A percentile compares a stretch with the other conserved stretches of the same genome.
These are phyloP conservation scores for Pammene fasciana DNA, from an alignment of 2,888 invertebrate genomes.

Conservation along the genomic window DNA sequence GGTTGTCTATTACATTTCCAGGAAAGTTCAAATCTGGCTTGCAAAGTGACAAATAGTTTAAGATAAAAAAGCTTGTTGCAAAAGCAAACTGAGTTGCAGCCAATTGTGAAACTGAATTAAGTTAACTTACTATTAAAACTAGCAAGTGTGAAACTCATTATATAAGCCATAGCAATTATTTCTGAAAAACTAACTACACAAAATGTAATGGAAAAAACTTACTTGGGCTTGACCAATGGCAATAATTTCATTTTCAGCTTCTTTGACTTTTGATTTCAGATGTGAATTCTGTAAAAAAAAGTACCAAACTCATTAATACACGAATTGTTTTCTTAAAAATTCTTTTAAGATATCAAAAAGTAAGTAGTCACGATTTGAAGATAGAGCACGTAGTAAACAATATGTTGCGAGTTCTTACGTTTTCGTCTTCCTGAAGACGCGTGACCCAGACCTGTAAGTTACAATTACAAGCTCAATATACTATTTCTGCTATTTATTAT, in stretches of 20 bases:
- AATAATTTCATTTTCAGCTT: constrained; percentile 84
- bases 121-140: too few species aligned
- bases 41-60: too few species aligned
- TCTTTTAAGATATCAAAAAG: too few species aligned
- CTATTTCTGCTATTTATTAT: not conserved
- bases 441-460: constrained; percentile 80
- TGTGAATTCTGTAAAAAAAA: constrained; percentile 76
- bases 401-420: constrained; percentile 67
- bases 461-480: constrained; percentile 29
- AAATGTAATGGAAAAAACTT: constrained; percentile 53
- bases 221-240: constrained; percentile 84
- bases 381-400: constrained; percentile 32
- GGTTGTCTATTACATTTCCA: too few species aligned
- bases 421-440: constrained; percentile 82
- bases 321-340: too few species aligned
- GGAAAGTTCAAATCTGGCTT: too few species aligned
- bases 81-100: too few species aligned
- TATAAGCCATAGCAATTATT: too few species aligned
- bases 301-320: not conserved
- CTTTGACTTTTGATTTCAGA: constrained; percentile 80
- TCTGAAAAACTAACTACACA: not conserved
- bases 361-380: too few species aligned
- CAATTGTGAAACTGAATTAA: too few species aligned
- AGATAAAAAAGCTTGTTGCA: too few species aligned
- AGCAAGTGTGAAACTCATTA: too few species aligned